Conservation (phyloP, 2,888 invertebrate genomes). For the Apamea crenata region DNA sequence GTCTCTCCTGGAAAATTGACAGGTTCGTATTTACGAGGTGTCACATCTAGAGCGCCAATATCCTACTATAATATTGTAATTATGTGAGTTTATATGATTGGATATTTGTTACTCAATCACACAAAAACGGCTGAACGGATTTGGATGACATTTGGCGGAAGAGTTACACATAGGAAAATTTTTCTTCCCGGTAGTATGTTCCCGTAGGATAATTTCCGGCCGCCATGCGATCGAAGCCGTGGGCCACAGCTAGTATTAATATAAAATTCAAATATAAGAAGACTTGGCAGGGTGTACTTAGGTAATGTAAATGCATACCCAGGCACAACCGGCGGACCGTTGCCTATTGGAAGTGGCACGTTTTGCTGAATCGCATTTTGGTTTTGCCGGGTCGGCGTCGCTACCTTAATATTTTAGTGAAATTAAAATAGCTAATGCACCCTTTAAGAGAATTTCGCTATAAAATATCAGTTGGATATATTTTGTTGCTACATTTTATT, state of each 20-base stretch:
- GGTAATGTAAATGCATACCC: constrained; percentile 17
- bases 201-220: not conserved
- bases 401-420: constrained; percentile 46
- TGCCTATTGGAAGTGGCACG: constrained; percentile 11
- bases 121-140: not conserved
- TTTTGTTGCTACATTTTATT: not conserved
- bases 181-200: not conserved
- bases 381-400: constrained; percentile 10
- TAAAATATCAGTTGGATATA: not conserved
- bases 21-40: too few species aligned
- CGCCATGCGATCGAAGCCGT: not conserved
- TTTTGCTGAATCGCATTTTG: constrained; percentile 45
- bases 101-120: not conserved
- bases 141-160: too few species aligned
- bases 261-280: constrained; percentile 19
- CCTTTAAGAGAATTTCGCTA: constrained; percentile 10
- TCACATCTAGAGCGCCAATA: too few species aligned
- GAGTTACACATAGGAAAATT: not conserved
- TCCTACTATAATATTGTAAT: too few species aligned
- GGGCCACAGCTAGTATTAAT: not conserved
- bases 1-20: too few species aligned
- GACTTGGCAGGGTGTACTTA: constrained; percentile 10
- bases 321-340: not conserved
- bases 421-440: constrained; percentile 52
- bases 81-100: not conserved